Evolutionary conservation across 2,888 invertebrate genomes (phyloP).

Genomic region (Erynnis tages): DNA sequence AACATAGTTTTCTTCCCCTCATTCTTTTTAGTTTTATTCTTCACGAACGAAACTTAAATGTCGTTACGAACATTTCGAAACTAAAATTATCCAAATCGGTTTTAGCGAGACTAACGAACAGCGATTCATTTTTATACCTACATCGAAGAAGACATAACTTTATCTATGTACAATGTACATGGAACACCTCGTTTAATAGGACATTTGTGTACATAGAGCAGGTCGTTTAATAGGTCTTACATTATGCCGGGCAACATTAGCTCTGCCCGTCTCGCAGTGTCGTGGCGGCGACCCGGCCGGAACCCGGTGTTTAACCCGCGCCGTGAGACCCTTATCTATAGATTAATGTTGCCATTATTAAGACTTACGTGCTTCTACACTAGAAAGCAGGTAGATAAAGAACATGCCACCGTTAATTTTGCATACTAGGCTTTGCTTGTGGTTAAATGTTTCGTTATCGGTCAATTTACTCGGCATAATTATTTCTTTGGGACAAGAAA

Average conservation of each 20-base stretch:
- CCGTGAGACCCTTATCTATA: conserved; percentile 27
- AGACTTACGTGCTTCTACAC: conserved; percentile 27
- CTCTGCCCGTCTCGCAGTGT: not conserved
- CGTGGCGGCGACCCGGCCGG: conserved; percentile 18
- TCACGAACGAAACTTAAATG: too few relatives aligned
- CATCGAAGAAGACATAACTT: too few relatives aligned
- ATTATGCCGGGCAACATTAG: conserved; percentile 1
- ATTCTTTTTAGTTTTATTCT: too few relatives aligned
- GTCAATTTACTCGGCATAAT: conserved; percentile 6
- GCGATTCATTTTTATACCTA: too few relatives aligned
- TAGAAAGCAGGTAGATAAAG: conserved; percentile 25
- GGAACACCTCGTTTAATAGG: too few relatives aligned
- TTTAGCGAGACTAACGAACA: too few relatives aligned
- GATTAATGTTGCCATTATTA: conserved; percentile 29
- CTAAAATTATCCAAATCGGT: too few relatives aligned
- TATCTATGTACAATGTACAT: too few relatives aligned
- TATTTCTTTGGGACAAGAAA: not conserved
- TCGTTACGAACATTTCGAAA: too few relatives aligned
- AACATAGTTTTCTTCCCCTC: too few relatives aligned
- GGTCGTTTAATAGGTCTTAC: not conserved
- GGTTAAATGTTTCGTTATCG: conserved; percentile 1
- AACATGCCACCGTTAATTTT: conserved; percentile 27
- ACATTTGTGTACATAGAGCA: too few relatives aligned
- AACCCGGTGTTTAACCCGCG: conserved; percentile 24
- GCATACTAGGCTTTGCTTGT: conserved; percentile 18